Base-by-base conservation (phyloP, 2,888 invertebrate species). In the Antheraea yamamai region DNA sequence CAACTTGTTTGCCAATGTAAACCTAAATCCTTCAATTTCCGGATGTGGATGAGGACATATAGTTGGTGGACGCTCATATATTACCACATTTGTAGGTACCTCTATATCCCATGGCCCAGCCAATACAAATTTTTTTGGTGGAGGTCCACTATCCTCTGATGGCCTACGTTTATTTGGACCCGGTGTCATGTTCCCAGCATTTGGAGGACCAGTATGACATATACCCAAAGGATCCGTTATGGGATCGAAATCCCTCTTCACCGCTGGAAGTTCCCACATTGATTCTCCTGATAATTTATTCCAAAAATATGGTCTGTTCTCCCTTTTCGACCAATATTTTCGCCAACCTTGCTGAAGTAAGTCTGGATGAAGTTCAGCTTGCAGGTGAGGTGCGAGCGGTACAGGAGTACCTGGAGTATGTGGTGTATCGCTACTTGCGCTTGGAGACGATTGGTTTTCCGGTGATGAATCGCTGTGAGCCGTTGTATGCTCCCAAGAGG, bases 71-170 rank as follows among this genome's bases (percentile, higher is more conserved):
- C 98, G 95, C 90, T 99, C 99, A 87, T 96, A 97, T 83, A 98
- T 97, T 74, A 98, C 97, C 77, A 98, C 98, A 96, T 99, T 99
- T 64, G 98, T 98, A 73, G 97, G 96, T 75, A 99, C 96, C 89
- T 99, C 98, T 86, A 99, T 96, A 90, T 99, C 99, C 99, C 99
- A 99, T 8, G 98, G 98, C 4, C 98, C 98, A 55, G 98, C 97
- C 74, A 98, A 93, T 76, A 98, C 96, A 91, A 98, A 98, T 87
- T 98, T 98, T 90, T 98, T 98, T 75, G 97, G 96, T 73, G 97
- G 96, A 18, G 98, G 98, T 74, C 97, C 97, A 79, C 95, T 95
- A 80, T 98, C 98, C 84, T 97, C 97, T 14, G 98, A 98, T 20
- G 97, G 96, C 78, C 98, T 95, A 77, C 98, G 94, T 88, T 98